Percentiles rank a stretch among this genome's conserved stretches.
Conservation (phyloP, 2,888 invertebrate species). For the Amblyjoppa fuscipennis region DNA sequence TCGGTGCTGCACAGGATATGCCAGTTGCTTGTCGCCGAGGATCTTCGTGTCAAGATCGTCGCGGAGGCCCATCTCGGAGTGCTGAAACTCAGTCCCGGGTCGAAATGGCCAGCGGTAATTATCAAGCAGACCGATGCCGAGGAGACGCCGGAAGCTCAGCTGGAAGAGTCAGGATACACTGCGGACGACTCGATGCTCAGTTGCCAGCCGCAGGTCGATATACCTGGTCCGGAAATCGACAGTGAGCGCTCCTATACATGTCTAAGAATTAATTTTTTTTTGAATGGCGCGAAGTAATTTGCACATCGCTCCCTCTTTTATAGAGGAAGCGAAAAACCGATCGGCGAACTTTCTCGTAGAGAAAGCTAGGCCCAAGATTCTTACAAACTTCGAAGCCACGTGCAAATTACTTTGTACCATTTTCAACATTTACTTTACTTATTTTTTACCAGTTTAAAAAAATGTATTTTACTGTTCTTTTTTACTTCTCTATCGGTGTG, state of each 20-base stretch:
- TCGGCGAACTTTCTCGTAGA: too few relatives aligned
- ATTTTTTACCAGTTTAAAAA: too few relatives aligned
- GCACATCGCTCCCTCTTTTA: too few relatives aligned
- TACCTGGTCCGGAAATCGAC: constrained; percentile 73
- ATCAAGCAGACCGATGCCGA: constrained; percentile 65
- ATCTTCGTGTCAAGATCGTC: constrained; percentile 88
- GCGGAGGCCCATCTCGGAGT: constrained; percentile 85
- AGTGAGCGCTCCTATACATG: constrained; percentile 68
- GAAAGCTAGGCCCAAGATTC: too few relatives aligned
- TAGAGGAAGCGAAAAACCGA: too few relatives aligned
- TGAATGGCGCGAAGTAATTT: neutral
- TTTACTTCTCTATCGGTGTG: too few relatives aligned
- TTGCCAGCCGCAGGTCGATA: constrained; percentile 45
- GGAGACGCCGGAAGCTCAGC: constrained; percentile 59
- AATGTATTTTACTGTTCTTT: too few relatives aligned
- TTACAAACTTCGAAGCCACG: too few relatives aligned
- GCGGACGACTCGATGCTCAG: constrained; percentile 37
- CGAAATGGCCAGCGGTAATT: constrained; percentile 79
- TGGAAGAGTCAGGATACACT: constrained; percentile 37
- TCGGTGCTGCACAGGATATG: constrained; percentile 92
- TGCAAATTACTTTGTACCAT: neutral
- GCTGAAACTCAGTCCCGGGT: constrained; percentile 77
- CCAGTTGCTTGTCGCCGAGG: constrained; percentile 91
- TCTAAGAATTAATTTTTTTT: neutral
- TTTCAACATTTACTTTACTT: too few relatives aligned